Conservation (phyloP, 2,113 vertebrate genomes). For the Peromyscus leucopus region DNA sequence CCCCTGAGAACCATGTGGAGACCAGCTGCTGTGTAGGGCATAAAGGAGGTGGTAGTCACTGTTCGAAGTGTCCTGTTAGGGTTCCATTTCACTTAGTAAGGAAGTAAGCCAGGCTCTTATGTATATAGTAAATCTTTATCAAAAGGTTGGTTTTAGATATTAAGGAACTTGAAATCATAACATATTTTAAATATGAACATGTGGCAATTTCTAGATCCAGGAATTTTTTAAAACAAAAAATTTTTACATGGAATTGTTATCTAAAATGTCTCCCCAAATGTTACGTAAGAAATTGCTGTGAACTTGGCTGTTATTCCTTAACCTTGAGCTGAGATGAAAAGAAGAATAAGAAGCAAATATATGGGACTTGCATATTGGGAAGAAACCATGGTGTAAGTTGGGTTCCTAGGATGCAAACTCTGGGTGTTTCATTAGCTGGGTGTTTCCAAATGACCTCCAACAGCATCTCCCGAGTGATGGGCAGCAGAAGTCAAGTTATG, state of each 20-base stretch:
- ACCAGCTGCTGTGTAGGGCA: background rate
- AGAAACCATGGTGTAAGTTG: background rate
- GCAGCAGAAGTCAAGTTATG: background rate
- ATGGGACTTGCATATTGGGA: background rate
- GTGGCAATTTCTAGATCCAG: slow-evolving; percentile 13
- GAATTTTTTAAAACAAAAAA: slow-evolving; percentile 31
- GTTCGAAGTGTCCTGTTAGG: background rate
- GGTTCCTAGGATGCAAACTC: background rate
- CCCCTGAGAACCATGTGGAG: background rate
- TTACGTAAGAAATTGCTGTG: background rate
- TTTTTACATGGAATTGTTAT: background rate
- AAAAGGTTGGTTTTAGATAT: slow-evolving; percentile 2
- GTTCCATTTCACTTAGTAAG: background rate
- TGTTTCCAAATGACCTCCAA: background rate
- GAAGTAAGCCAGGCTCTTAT: background rate
- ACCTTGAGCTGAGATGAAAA: background rate
- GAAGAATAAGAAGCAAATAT: background rate
- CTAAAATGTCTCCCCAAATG: background rate
- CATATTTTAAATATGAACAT: slow-evolving; percentile 13
- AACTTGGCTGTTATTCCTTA: background rate
- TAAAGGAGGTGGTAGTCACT: background rate
- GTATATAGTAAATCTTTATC: slow-evolving; percentile 39
- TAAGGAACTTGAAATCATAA: background rate
- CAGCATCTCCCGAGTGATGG: background rate
- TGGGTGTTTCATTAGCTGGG: background rate